A percentile compares a stretch with the other conserved stretches of the same genome.
These are phyloP conservation scores for Cryptosula pallasiana DNA, from an alignment of 2,888 invertebrate species.

Conservation along the genomic window DNA sequence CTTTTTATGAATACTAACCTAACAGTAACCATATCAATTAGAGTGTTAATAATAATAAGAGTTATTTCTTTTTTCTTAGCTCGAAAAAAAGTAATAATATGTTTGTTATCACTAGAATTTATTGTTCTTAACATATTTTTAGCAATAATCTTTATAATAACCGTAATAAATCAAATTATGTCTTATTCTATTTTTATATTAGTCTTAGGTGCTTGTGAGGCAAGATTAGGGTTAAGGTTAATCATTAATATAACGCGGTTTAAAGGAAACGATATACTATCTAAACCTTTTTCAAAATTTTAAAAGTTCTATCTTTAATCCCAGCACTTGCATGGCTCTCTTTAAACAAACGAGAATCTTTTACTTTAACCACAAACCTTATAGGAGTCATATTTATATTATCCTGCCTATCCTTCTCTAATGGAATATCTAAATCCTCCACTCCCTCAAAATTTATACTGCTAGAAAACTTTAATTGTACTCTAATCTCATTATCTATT, in stretches of 20 bases:
- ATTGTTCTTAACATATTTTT: conserved; percentile 29
- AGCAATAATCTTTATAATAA: not conserved
- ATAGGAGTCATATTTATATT: no score
- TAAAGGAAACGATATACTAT: conserved; percentile 61
- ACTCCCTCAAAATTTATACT: not conserved
- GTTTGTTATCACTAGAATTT: conserved; percentile 31
- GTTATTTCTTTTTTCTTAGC: conserved; percentile 23
- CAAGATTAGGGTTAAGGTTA: conserved; percentile 62
- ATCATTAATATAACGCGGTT: conserved; percentile 62
- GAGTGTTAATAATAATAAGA: not conserved
- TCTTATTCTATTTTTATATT: conserved; percentile 31
- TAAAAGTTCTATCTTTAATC: no score
- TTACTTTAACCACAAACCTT: no score
- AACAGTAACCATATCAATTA: not conserved
- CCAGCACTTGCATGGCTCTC: no score
- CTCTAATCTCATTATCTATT: conserved; percentile 57
- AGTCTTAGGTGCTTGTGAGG: conserved; percentile 60
- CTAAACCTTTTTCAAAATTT: no score
- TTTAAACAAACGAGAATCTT: no score
- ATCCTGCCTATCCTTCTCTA: no score
- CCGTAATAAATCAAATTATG: conserved; percentile 14
- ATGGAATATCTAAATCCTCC: not conserved
- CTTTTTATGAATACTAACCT: no score
- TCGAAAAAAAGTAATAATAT: conserved; percentile 31
- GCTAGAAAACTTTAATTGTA: not conserved